Conservation (phyloP, 2,113 vertebrate genomes). For the Perca flavescens region DNA sequence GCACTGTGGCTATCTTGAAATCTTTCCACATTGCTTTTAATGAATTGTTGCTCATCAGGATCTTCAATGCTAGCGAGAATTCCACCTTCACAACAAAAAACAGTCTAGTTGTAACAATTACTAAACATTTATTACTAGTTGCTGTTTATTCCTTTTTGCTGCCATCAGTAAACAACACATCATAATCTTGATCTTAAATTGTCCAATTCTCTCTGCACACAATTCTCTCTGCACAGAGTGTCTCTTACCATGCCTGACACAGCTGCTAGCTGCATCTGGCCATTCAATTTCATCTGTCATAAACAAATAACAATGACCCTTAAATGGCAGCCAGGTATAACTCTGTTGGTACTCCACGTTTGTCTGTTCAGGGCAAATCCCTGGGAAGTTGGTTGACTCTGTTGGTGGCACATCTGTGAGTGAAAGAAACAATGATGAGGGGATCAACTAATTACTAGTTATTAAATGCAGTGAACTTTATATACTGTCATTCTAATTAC, state of each 20-base stretch:
- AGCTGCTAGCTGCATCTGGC: slow-evolving; percentile 89
- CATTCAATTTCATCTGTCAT: slow-evolving; percentile 85
- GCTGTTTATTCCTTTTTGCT: neutral
- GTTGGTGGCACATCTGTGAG: slow-evolving; percentile 87
- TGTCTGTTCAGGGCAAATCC: slow-evolving; percentile 85
- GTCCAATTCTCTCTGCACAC: neutral
- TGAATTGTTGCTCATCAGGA: slow-evolving; percentile 86
- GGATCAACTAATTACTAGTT: neutral
- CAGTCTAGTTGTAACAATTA: slow-evolving; percentile 61
- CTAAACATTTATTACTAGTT: neutral
- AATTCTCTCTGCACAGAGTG: no score
- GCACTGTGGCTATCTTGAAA: slow-evolving; percentile 75
- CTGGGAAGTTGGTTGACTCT: slow-evolving; percentile 82
- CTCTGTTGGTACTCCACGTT: slow-evolving; percentile 53
- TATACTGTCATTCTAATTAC: neutral
- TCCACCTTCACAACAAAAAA: slow-evolving; percentile 61
- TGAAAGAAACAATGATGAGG: slow-evolving; percentile 35
- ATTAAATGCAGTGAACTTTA: neutral
- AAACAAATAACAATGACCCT: slow-evolving; percentile 90
- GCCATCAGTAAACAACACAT: neutral
- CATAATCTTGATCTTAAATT: neutral
- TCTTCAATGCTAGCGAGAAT: slow-evolving; percentile 87
- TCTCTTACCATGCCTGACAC: slow-evolving; percentile 85
- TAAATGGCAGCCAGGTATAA: slow-evolving; percentile 89
- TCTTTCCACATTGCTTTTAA: slow-evolving; percentile 79